Evolutionary conservation across 2,113 vertebrate species (phyloP), one percentile per base, ranked within the genome.

Genomic region (Anoura caudifer): DNA sequence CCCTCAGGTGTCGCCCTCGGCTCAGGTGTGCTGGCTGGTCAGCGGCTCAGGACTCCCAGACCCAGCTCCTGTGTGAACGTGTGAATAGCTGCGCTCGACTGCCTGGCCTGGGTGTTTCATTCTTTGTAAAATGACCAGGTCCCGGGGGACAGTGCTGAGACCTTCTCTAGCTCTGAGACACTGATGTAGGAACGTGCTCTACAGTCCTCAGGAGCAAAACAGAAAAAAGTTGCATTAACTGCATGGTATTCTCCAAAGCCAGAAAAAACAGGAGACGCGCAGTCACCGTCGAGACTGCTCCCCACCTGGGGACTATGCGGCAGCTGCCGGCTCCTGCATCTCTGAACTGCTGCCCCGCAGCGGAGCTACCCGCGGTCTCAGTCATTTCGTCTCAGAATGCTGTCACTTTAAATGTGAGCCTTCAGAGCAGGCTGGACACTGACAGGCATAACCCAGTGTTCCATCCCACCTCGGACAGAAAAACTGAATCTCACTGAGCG

Each of bases 131-230:
- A 36, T 2, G 43, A 41, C 2, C 14, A 16, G 28, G 59, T 1
- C 47, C 20, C 33, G 0, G 4, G 0, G 11, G 70, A 1, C 0
- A n/a, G 73, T 7, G 9, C 43, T 33, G 28, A 38, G 28, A 3
- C 22, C 80, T 19, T 75, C 38, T 33, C 22, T 22, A 19, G 41
- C 31, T 22, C 31, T 50, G 4, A 14, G n/a, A 13, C 8, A 9
- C 45, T 15, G 22, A 38, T 0, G 0, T 13, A 22, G 17, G 63
- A 26, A 4, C 0, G 1, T 0, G 16, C 45, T 50, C 52, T 8
- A 19, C 16, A n/a, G 24, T 19, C 26, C 22, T 82, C 17, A 43
- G 20, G 7, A 15, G 65, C 2, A 19, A 76, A 59, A 56, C 0
- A 22, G 8, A 15, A 5, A 50, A 67, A 19, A 36, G 7, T 0